A percentile compares a stretch with the other conserved stretches of the same genome.
Conservation (phyloP, 2,797 vertebrate species). For the Enteromius argenteus region DNA sequence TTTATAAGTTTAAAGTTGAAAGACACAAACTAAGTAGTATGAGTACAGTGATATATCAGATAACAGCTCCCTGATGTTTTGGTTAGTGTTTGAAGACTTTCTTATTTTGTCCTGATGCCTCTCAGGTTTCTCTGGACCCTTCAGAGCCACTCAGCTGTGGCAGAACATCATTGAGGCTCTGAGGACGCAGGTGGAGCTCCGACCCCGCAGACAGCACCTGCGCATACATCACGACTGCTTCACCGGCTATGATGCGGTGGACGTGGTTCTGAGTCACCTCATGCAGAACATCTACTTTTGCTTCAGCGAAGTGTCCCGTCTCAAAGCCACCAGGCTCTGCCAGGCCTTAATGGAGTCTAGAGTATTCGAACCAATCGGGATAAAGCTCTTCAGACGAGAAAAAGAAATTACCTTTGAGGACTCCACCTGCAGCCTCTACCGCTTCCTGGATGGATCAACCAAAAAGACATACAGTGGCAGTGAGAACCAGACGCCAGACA, state of each 20-base stretch:
- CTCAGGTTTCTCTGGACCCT: constrained; percentile 78
- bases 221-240: constrained; percentile 81
- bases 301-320: constrained; percentile 83
- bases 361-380: constrained; percentile 84
- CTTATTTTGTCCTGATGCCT: neutral
- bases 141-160: constrained; percentile 88
- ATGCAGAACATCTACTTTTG: constrained; percentile 87
- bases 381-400: constrained; percentile 82
- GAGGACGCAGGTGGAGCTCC: constrained; percentile 84
- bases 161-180: constrained; percentile 84
- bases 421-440: constrained; percentile 82
- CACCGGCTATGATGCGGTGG: constrained; percentile 84
- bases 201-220: constrained; percentile 78
- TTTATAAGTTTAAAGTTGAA: neutral
- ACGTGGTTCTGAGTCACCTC: constrained; percentile 85
- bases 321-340: constrained; percentile 86
- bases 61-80: too few species aligned
- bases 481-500: constrained; percentile 67
- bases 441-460: constrained; percentile 77
- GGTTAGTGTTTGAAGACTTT: neutral
- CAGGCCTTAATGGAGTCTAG: constrained; percentile 88
- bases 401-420: constrained; percentile 85
- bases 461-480: constrained; percentile 47
- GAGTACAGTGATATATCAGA: neutral
- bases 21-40: neutral